A percentile compares a stretch with the other conserved stretches of the same genome.
These are phyloP conservation scores for Eretmochelys imbricata DNA, from an alignment of 2,113 vertebrate genomes.

Conservation along the genomic window DNA sequence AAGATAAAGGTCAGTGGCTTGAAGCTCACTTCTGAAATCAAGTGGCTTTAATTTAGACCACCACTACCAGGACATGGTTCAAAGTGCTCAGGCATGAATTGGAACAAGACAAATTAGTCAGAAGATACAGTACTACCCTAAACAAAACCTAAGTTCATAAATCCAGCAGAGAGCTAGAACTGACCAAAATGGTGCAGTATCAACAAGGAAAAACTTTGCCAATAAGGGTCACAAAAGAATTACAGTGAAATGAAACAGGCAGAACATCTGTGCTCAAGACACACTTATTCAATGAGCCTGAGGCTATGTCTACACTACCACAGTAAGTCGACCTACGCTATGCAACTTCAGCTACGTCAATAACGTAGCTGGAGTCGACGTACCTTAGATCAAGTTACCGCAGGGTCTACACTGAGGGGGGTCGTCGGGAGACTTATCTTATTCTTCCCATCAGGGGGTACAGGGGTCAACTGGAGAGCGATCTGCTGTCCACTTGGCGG, in stretches of 20 bases:
- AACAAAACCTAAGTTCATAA: neutral
- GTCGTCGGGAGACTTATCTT: too few species aligned
- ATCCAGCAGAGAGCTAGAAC: neutral
- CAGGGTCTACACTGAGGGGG: too few species aligned
- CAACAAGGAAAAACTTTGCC: neutral
- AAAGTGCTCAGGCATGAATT: neutral
- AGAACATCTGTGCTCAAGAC: neutral
- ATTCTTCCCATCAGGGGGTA: too few species aligned
- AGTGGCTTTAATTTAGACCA: neutral
- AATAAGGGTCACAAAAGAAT: neutral
- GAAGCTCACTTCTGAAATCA: neutral
- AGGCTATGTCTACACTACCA: too few species aligned
- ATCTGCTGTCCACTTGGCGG: too few species aligned
- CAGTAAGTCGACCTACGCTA: too few species aligned
- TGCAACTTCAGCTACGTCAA: too few species aligned
- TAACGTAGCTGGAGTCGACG: too few species aligned
- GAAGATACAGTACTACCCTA: neutral
- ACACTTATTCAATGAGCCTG: neutral
- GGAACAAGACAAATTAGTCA: neutral
- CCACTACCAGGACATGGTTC: neutral
- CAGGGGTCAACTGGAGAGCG: too few species aligned
- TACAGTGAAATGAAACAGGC: neutral
- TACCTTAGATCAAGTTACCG: too few species aligned
- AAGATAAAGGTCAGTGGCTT: neutral
- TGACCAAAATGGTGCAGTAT: neutral